phyloP scores from a whole-genome alignment of 2,888 invertebrate genomes.

The Smittia aterrima region DNA sequence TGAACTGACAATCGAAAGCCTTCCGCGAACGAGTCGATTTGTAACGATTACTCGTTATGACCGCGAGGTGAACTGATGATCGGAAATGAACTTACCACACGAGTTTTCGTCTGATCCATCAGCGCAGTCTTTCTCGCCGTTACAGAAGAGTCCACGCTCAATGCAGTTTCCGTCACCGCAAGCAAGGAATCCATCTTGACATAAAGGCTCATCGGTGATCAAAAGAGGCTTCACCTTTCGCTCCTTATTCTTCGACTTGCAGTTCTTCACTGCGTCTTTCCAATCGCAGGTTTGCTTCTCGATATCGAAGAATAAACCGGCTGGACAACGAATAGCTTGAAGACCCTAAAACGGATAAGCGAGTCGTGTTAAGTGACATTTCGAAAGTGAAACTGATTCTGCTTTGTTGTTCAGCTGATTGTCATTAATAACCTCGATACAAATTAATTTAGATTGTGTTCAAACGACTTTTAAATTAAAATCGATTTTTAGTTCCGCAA shows the following conservation, averaged over 20 bases:
- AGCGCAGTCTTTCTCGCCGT: slow-evolving; percentile 84
- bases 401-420: not conserved
- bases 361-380: not conserved
- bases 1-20: not conserved
- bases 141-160: slow-evolving; percentile 87
- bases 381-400: too few relatives aligned
- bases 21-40: not conserved
- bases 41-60: not conserved
- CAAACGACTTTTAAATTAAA: too few relatives aligned
- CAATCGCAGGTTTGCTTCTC: slow-evolving; percentile 94
- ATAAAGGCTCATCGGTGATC: slow-evolving; percentile 86
- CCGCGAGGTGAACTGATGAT: not conserved
- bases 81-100: slow-evolving; percentile 69
- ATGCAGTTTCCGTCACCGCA: slow-evolving; percentile 86
- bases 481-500: not conserved
- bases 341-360: slow-evolving; percentile 62
- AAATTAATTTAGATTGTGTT: too few relatives aligned
- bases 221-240: slow-evolving; percentile 82
- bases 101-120: slow-evolving; percentile 89
- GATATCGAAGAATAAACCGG: slow-evolving; percentile 88
- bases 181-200: slow-evolving; percentile 81
- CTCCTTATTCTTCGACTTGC: slow-evolving; percentile 85
- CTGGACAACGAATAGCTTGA: slow-evolving; percentile 89
- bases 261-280: slow-evolving; percentile 91
- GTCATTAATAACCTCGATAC: not conserved